A percentile compares a stretch with the other conserved stretches of the same genome.
phyloP scores from a whole-genome alignment of 2,113 vertebrate genomes.

The Ammospiza nelsoni region DNA sequence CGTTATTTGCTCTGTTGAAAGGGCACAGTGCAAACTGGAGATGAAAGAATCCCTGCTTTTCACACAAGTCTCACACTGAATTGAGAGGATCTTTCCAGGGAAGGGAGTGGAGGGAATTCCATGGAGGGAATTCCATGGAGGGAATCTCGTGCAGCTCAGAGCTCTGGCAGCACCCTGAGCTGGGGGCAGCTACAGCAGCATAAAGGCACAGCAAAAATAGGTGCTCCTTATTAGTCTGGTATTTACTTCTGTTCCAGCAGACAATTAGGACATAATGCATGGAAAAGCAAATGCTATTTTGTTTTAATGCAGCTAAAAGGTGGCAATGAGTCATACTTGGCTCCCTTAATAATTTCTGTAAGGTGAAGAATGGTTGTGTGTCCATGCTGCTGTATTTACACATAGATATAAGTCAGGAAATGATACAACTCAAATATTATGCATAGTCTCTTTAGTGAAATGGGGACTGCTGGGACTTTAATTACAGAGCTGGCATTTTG shows the following conservation, averaged over 20 bases:
- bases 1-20: neutral
- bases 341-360: neutral
- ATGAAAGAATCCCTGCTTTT: constrained; percentile 1
- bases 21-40: neutral
- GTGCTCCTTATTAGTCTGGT: neutral
- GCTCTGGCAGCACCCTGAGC: neutral
- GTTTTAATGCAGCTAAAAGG: neutral
- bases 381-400: neutral
- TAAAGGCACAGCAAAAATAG: neutral
- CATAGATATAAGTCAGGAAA: neutral
- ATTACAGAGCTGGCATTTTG: constrained; percentile 47
- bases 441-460: neutral
- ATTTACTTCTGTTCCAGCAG: neutral
- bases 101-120: neutral
- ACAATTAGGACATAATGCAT: neutral
- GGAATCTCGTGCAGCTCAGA: neutral
- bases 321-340: constrained; percentile 1
- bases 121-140: neutral
- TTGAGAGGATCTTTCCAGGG: neutral
- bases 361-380: neutral
- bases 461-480: constrained; percentile 20
- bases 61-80: neutral
- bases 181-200: neutral
- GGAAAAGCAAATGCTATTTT: neutral
- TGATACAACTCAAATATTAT: constrained; percentile 27